These are phyloP conservation scores for Apis laboriosa DNA, from an alignment of 1,140 invertebrate genomes.

Conservation along the genomic window DNA sequence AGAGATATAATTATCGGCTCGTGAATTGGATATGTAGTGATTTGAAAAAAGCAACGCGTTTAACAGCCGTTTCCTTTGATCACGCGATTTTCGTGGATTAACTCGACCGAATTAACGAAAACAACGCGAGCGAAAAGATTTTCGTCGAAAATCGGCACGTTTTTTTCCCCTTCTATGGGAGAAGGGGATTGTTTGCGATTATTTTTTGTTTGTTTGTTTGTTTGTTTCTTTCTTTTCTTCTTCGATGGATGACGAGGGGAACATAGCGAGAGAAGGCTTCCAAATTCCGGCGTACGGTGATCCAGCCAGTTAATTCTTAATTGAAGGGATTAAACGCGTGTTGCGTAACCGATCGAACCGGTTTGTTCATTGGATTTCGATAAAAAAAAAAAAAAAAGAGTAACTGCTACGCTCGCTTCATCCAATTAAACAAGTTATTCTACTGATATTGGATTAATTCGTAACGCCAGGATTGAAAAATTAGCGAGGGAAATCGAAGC, in stretches of 20 bases:
- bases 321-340: conserved; percentile 17
- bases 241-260: too few relatives aligned
- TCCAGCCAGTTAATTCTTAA: conserved; percentile 25
- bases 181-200: neutral
- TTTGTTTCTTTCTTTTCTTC: neutral
- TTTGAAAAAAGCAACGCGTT: neutral
- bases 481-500: neutral
- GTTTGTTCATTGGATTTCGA: neutral
- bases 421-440: conserved; percentile 8
- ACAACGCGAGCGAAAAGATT: too few relatives aligned
- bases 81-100: neutral
- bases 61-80: neutral
- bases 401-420: neutral
- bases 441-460: conserved; percentile 4
- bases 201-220: neutral
- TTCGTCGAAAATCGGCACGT: neutral
- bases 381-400: neutral
- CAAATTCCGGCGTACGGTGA: neutral
- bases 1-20: neutral
- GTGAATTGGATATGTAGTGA: too few relatives aligned
- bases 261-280: neutral
- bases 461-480: neutral
- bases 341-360: conserved; percentile 6
- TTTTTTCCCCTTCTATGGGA: neutral
- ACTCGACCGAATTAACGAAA: neutral